Base-by-base conservation (phyloP, 2,113 vertebrate species). In the Microcebus tavaratra region DNA sequence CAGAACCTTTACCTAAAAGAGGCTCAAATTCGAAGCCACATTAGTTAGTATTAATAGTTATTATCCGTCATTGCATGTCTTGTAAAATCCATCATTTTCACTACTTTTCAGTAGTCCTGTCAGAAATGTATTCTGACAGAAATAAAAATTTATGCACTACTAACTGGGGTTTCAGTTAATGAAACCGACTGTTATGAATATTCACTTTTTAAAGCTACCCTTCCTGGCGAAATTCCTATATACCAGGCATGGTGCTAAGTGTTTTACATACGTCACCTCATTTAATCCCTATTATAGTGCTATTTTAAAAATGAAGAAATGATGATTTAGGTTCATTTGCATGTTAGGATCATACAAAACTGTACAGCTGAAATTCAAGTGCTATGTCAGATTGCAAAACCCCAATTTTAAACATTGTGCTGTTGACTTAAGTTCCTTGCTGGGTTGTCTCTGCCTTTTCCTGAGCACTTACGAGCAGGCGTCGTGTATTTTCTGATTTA, bases 21-120 rank as follows among this genome's bases (percentile, higher is more conserved):
- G 75, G 75, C 65, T 97, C 48, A 93, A 92, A 83, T 96, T 94
- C 86, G 76, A 97, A 97, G 73, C 61, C 50, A 96, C 18, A 92
- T 96, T 97, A 95, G 84, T 95, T 97, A 92, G 94, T 98, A 97
- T 97, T 98, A 98, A 95, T 97, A 94, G 94, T 96, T 94, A 97
- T 95, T 97, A 97, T 87, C 65, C 36, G 23, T 97, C 97, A 97
- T 97, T 97, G 96, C 31, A 39, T 48, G 63, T 96, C 96, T 96
- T 97, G 31, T 95, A 94, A 90, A 88, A 96, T 96, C 88, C 90
- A 97, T 96, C 90, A 96, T 91, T 97, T 97, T 96, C 93, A 90
- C 93, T 97, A 82, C 63, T 95, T 95, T 96, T 95, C 76, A 93
- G 88, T 45, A 84, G 63, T 90, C 63, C 96, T 96, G 87, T 96